phyloP scores from a whole-genome alignment of 2,888 invertebrate species.

The Volucella bombylans region DNA sequence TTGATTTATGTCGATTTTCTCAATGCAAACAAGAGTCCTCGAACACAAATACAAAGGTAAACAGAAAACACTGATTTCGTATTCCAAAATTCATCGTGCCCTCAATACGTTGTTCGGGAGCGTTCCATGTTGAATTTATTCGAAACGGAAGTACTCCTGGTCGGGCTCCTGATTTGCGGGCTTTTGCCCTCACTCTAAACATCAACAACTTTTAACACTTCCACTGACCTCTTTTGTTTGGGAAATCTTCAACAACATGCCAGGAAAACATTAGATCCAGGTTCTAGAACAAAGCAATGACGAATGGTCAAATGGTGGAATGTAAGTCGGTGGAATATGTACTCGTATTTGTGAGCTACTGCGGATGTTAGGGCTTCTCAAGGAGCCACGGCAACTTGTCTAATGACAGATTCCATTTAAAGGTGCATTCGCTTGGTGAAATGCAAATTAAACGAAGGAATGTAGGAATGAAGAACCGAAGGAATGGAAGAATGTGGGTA shows the following conservation, averaged over 20 bases:
- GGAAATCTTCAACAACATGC: slow-evolving; percentile 16
- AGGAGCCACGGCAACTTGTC: slow-evolving; percentile 9
- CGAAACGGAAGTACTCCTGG: slow-evolving; percentile 60
- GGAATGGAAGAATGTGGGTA: slow-evolving; percentile 34
- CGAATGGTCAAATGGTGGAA: slow-evolving; percentile 42
- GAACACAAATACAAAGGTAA: background rate
- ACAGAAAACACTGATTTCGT: slow-evolving; percentile 11
- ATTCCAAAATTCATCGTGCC: slow-evolving; percentile 43
- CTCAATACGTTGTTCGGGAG: slow-evolving; percentile 33
- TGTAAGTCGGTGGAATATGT: background rate
- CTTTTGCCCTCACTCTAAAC: slow-evolving; percentile 16
- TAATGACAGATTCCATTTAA: slow-evolving; percentile 66
- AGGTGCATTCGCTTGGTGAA: slow-evolving; percentile 54
- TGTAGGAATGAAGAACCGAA: slow-evolving; percentile 23
- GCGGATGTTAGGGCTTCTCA: background rate
- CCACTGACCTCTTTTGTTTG: slow-evolving; percentile 37
- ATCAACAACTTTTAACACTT: slow-evolving; percentile 57
- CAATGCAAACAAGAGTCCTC: slow-evolving; percentile 3
- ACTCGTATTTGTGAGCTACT: background rate
- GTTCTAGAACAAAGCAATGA: slow-evolving; percentile 42
- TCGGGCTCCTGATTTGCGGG: slow-evolving; percentile 62
- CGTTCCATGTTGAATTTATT: slow-evolving; percentile 56
- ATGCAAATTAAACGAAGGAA: slow-evolving; percentile 68
- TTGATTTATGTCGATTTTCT: slow-evolving; percentile 55
- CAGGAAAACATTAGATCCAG: slow-evolving; percentile 3